A percentile compares a stretch with the other conserved stretches of the same genome.
Conservation (phyloP, 2,113 vertebrate genomes). For the Plectropomus leopardus region DNA sequence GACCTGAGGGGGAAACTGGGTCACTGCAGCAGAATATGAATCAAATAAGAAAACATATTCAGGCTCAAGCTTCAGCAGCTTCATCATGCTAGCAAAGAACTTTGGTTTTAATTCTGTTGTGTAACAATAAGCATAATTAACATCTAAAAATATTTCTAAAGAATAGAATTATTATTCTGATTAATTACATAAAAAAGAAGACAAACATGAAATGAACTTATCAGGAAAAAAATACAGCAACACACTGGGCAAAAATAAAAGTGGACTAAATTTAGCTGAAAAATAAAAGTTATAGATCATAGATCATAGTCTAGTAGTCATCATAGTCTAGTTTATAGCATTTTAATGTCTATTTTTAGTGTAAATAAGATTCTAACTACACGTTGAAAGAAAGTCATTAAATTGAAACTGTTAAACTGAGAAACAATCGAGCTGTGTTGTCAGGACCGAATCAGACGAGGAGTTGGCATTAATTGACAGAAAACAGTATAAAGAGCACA, state of each 20-base stretch:
- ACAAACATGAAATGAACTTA: no score
- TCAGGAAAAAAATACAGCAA: background rate
- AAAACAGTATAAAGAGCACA: no score
- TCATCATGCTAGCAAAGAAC: background rate
- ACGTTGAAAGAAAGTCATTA: no score
- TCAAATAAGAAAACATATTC: constrained; percentile 1
- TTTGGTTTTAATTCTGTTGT: background rate
- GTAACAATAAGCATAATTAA: background rate
- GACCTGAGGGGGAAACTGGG: constrained; percentile 17
- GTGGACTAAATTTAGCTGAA: background rate
- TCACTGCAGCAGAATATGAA: constrained; percentile 31
- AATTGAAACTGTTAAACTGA: no score
- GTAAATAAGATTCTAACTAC: no score
- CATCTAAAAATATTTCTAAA: background rate
- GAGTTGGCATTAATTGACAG: no score
- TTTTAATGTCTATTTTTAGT: no score
- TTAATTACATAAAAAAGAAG: background rate
- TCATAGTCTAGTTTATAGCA: no score
- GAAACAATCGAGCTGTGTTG: no score
- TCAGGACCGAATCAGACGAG: background rate
- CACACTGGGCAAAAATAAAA: background rate
- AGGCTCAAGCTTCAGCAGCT: background rate
- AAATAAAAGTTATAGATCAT: background rate
- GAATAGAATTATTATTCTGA: background rate
- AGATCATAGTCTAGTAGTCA: no score